Base-by-base conservation (phyloP, 2,797 vertebrate species). In the Myotis daubentonii region DNA sequence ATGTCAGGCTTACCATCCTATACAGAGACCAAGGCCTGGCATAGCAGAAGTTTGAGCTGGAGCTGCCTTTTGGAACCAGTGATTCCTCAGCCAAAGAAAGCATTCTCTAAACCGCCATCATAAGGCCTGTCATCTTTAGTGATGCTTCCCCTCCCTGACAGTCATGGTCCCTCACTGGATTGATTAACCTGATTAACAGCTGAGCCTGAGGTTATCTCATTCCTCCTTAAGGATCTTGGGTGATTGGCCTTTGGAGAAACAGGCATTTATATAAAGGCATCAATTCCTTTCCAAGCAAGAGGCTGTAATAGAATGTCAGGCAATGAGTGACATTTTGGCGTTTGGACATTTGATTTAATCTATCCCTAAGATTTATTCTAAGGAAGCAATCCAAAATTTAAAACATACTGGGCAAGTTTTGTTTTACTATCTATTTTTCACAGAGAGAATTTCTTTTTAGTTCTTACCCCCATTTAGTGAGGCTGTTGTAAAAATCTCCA, bases 391-490 rank as follows among this genome's bases (percentile, higher is more conserved):
- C 7, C 78, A 95, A 88, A 91, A 68, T 79, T 81, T 95, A 84
- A 93, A 57, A 83, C 22, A 71, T 83, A 84, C 41, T 70, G 44
- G 86, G n/a, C 17, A 28, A 19, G 33, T 68, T 95, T 94, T 93
- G 38, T n/a, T 82, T 89, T 91, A 68, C 33, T 70, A 81, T 94
- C 33, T 95, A 15, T 90, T 96, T 96, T 80, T 41, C 76, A 92
- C 41, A 84, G n/a, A 88, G 15, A 88, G 16, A 53, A 79, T 30
- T 91, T 49, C 36, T 86, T 94, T 95, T 87, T 87, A 33, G 13
- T 44, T 90, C 55, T 74, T 76, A 53, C 44, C 86, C 81, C 2
- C 41, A 72, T 88, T 88, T 76, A 70, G 62, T 16, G 82, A 76
- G 30, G 53, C 89, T 84, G 55, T 83, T 95, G 84, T 33, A 93